Base-by-base conservation (phyloP, 2,113 vertebrate species). In the Rhabdomys dilectus region DNA sequence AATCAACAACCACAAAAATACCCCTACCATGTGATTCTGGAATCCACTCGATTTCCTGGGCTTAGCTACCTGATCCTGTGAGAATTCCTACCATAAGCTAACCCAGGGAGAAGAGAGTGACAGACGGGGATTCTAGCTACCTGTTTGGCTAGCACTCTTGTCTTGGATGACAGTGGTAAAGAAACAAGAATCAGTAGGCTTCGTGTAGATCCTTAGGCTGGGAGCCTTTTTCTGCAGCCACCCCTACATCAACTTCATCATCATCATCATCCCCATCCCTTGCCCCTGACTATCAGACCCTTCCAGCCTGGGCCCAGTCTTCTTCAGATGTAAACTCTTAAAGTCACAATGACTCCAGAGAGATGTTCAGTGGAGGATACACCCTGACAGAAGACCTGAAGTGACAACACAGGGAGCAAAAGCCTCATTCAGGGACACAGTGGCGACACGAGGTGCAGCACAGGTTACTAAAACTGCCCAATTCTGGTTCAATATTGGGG, bases 401-500 rank as follows among this genome's bases (percentile, higher is more conserved):
- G 39, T 17, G 0, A 2, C 26, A 10, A 29, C 0, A 0, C 16
- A 1, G 39, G 15, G 72, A 3, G 10, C 0, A 42, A 17, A 34
- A n/a, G 9, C 0, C 19, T 51, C 75, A 94, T 81, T 4, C 53
- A 0, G 7, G 87, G 85, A 8, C 29, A 12, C 64, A 0, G 10
- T 0, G 1, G 29, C 9, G 12, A 34, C 3, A 0, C 1, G 15
- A 2, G 31, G 39, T 12, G 62, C 62, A 16, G 21, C 2, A 0
- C 2, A 0, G 53, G 34, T 8, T 0, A 11, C 36, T 5, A n/a
- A 60, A 53, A 53, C 7, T 7, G 53, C 56, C 60, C 0, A 0
- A 5, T 4, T 5, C 11, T 5, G 31, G 45, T 6, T 16, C 42
- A 21, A 0, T 3, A 26, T 29, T 9, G 0, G 0, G 36, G 36